Base-by-base conservation (phyloP, 2,888 invertebrate genomes). In the Petrolisthes cinctipes region DNA sequence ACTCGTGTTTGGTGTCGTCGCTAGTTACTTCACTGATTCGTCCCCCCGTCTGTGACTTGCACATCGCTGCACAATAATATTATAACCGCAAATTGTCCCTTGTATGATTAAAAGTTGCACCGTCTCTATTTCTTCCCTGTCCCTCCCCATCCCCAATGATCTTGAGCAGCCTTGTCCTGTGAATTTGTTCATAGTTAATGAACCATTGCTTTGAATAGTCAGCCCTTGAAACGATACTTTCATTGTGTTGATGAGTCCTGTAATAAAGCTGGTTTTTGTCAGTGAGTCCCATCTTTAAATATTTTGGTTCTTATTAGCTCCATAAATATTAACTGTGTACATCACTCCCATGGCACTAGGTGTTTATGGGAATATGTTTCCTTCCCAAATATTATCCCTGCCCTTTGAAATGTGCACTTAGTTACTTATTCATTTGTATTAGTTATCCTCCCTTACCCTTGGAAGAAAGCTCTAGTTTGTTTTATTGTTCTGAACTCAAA, bases 51-150 rank as follows among this genome's bases (percentile, higher is more conserved):
- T 66, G 54, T 81, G 37, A 81, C 61, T 76, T 79, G 37, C 79
- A 79, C 79, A 23, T 20, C 23, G 68, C 53, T 79, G 83, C n/a
- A 79, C 23, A 57, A 56, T 85, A 79, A 79, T 85, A 51, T 54
- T 7, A 23, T 79, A 85, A 79, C 84, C 51, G 53, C 86, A 75
- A 75, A 76, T 61, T 86, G 86, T 86, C 86, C 82, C 53, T 82
- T 86, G 86, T 86, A 76, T 61, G 71, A 14, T 57, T 54, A n/a
- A 57, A 54, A 54, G 57, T 66, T 61, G 23, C n/a, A 4, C 61
- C 17, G 9, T 83, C 56, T 57, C 51, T 81, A 57, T 54, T 37
- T 17, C 7, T 51, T 7, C 53, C 51, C 66, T 17, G 14, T 66
- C 76, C 76, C 53, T 17, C 76, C 76, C 9, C 76, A 37, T 20